Conservation (phyloP, 2,797 vertebrate genomes). For the Eupleurogrammus muticus region DNA sequence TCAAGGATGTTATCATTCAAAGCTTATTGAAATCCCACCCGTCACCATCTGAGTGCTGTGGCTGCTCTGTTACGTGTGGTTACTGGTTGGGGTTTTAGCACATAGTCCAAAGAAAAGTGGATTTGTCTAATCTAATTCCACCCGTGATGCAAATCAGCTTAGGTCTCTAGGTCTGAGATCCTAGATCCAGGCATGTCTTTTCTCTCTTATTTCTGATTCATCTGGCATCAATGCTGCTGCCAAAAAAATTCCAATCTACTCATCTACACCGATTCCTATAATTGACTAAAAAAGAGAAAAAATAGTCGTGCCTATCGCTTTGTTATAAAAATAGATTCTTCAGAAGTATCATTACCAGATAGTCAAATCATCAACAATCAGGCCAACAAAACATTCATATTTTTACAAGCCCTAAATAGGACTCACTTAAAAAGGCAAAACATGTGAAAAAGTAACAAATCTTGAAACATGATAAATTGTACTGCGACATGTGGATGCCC, state of each 20-base stretch:
- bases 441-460: neutral
- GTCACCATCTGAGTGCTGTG: constrained; percentile 2
- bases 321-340: constrained; percentile 29
- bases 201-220: constrained; percentile 41
- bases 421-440: neutral
- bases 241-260: constrained; percentile 44
- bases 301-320: constrained; percentile 40
- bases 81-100: constrained; percentile 50
- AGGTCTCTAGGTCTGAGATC: constrained; percentile 49
- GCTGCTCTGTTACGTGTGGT: constrained; percentile 43
- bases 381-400: neutral
- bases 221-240: constrained; percentile 24
- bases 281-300: constrained; percentile 44
- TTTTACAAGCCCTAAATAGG: neutral
- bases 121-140: constrained; percentile 84
- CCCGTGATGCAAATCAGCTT: constrained; percentile 80
- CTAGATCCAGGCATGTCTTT: constrained; percentile 60
- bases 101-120: constrained; percentile 73
- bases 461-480: neutral
- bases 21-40: constrained; percentile 42
- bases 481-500: neutral
- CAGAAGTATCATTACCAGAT: neutral
- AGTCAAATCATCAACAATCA: constrained; percentile 19
- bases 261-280: constrained; percentile 64
- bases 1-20: constrained; percentile 32